Evolutionary conservation across 2,113 vertebrate species (phyloP).

Genomic region (Rhea americana): DNA sequence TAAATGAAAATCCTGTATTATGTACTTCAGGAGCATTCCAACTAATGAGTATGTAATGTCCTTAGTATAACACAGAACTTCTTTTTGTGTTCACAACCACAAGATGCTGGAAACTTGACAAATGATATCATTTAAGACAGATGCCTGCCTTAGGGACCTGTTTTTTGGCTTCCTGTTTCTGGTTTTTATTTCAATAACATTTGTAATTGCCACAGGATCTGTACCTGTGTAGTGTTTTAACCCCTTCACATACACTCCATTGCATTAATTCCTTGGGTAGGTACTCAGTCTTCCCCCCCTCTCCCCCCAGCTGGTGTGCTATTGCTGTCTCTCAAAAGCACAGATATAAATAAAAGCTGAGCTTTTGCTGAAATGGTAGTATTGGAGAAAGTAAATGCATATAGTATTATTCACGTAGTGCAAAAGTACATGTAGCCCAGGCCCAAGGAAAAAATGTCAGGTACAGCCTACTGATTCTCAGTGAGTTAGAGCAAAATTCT

Average conservation of each 20-base stretch:
- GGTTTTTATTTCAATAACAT: conserved; percentile 82
- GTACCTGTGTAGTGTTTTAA: conserved; percentile 76
- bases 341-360: conserved; percentile 31
- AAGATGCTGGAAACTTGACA: conserved; percentile 81
- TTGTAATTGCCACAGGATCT: conserved; percentile 78
- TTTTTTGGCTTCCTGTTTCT: conserved; percentile 81
- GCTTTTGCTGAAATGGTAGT: not conserved
- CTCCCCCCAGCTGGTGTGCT: not conserved
- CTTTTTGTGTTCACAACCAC: conserved; percentile 75
- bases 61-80: conserved; percentile 71
- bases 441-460: not conserved
- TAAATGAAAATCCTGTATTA: conserved; percentile 73
- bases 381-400: not conserved
- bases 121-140: conserved; percentile 83
- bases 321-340: not conserved
- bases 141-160: conserved; percentile 81
- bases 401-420: not conserved
- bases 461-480: not conserved
- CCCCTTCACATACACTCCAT: conserved; percentile 57
- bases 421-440: not conserved
- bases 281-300: fast-evolving
- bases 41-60: conserved; percentile 75
- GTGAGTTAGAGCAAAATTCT: not conserved
- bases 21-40: conserved; percentile 68
- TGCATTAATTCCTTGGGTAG: conserved; percentile 30